Evolutionary conservation across 2,113 vertebrate genomes (phyloP).

Genomic region (Dromas ardeola): DNA sequence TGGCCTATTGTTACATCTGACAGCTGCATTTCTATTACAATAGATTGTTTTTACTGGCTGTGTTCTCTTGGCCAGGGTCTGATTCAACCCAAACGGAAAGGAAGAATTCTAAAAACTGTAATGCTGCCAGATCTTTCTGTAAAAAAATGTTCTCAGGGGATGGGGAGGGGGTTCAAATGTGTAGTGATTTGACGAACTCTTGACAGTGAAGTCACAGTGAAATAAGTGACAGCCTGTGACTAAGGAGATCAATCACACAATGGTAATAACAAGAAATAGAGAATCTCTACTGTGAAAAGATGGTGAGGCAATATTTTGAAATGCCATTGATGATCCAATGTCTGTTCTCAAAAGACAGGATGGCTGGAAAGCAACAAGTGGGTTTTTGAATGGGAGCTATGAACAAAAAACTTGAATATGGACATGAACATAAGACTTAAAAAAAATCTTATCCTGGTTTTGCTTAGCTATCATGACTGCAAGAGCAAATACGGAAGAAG

Average conservation of each 20-base stretch:
- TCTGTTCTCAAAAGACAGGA: background rate
- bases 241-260: background rate
- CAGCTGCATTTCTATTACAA: constrained; percentile 36
- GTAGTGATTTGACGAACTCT: background rate
- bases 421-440: background rate
- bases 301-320: background rate
- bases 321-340: background rate
- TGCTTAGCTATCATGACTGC: background rate
- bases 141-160: background rate
- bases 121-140: background rate
- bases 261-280: background rate
- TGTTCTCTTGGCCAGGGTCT: constrained; percentile 9
- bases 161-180: background rate
- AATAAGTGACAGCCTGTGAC: constrained; percentile 14
- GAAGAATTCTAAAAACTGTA: background rate
- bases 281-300: background rate
- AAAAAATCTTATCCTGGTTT: background rate
- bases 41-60: background rate
- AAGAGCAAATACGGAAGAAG: background rate
- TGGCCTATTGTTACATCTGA: background rate
- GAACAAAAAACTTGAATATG: background rate
- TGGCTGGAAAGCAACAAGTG: background rate
- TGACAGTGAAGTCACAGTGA: background rate
- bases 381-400: background rate
- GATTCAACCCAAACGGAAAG: constrained; percentile 3